Evolutionary conservation across 2,113 vertebrate species (phyloP).

Genomic region (Triplophysa siluroides): DNA sequence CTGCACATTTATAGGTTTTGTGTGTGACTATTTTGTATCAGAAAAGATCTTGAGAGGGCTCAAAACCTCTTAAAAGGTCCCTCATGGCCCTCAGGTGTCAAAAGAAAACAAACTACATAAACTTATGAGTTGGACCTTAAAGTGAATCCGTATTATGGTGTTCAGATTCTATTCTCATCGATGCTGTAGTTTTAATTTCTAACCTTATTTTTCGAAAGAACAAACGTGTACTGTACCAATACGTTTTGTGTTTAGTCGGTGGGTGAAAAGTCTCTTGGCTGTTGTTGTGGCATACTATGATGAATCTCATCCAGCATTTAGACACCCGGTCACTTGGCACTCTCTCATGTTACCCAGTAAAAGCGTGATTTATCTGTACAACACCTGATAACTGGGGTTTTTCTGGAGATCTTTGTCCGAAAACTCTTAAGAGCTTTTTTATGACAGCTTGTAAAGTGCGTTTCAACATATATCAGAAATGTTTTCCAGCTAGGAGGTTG

Average conservation of each 20-base stretch:
- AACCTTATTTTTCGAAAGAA: not conserved
- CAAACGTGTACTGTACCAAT: not conserved
- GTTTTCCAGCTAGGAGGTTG: conserved; percentile 63
- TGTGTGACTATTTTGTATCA: no score
- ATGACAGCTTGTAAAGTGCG: conserved; percentile 65
- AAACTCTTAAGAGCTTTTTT: conserved; percentile 66
- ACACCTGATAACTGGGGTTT: not conserved
- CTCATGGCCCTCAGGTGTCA: no score
- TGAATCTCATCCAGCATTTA: not conserved
- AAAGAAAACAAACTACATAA: no score
- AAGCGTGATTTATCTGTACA: conserved; percentile 21
- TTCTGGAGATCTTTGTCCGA: conserved; percentile 23
- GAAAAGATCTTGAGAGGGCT: no score
- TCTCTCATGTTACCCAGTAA: conserved; percentile 27
- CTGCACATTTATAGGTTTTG: no score
- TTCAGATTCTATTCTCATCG: no score
- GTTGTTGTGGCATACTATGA: not conserved
- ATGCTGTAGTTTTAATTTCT: not conserved
- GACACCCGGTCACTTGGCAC: not conserved
- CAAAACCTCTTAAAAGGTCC: no score
- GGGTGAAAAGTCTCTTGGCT: not conserved
- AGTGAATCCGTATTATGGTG: no score
- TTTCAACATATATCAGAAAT: conserved; percentile 65
- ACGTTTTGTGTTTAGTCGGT: not conserved
- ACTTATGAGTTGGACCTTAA: no score